phyloP scores from a whole-genome alignment of 2,888 invertebrate species.

The Helicoverpa assulta region DNA sequence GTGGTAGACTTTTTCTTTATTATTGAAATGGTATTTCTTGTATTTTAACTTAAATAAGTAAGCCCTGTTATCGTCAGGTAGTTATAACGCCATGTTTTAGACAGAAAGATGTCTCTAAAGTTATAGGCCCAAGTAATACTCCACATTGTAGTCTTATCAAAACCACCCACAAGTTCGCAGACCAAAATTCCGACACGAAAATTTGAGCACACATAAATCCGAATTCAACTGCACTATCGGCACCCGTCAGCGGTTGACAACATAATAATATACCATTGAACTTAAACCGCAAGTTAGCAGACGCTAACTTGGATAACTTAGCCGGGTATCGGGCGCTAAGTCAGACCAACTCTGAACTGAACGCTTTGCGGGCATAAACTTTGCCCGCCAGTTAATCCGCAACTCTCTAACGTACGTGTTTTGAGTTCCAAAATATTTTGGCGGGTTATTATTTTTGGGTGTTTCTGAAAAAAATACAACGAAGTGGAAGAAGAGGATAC shows the following conservation, averaged over 20 bases:
- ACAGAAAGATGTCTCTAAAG: too few species aligned
- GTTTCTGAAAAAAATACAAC: not conserved
- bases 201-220: constrained; percentile 11
- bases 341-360: constrained; percentile 82
- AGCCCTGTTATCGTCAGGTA: too few species aligned
- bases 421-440: constrained; percentile 35
- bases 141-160: not conserved
- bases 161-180: not conserved
- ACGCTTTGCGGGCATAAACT: constrained; percentile 81
- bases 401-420: constrained; percentile 46
- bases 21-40: not conserved
- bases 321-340: constrained; percentile 85
- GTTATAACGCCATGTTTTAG: too few species aligned
- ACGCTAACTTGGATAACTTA: constrained; percentile 84
- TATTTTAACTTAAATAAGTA: too few species aligned
- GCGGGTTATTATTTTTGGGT: constrained; percentile 8
- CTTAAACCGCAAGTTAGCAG: constrained; percentile 80
- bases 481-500: too few species aligned
- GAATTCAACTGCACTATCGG: constrained; percentile 45
- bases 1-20: not conserved
- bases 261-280: constrained; percentile 83
- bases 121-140: too few species aligned
- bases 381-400: constrained; percentile 73
- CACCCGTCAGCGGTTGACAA: constrained; percentile 71
- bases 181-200: constrained; percentile 1